Base-by-base conservation (phyloP, 2,888 invertebrate species). In the Heliconius charithonia region DNA sequence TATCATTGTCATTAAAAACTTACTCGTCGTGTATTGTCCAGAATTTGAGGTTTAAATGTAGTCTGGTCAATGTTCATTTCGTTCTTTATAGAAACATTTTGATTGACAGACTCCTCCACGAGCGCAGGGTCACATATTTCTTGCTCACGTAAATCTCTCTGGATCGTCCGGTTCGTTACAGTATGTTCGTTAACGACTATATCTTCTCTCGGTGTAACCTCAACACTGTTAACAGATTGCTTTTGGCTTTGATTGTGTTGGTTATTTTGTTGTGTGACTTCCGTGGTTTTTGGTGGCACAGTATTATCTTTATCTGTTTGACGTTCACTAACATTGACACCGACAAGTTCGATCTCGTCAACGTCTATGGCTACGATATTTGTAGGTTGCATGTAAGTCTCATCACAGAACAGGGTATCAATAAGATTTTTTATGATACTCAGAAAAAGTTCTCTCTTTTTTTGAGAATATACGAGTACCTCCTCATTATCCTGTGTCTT, bases 1-100 rank as follows among this genome's bases (percentile, higher is more conserved):
- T 59, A 19, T 59, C 3, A 37, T 37, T n/a, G n/a, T n/a, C 13
- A 41, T 37, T 37, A 16, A 13, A 6, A 69, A 69, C 69, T 69
- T 69, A 69, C 69, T 16, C 69, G 69, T 41, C 41, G 69, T n/a
- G 25, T 69, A 16, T 69, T 41, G 25, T 69, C 69, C 25, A 41
- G 3, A 16, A 69, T 41, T 69, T 69, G 69, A 3, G 69, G 69
- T 7, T 4, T n/a, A 41, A 69, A 41, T 16, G 41, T 41, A 41
- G 22, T 37, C 16, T 69, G 69, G 25, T 69, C 69, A 16, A 69
- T 37, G 25, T 37, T 67, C 12, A 67, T 67, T 12, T 67, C 67
- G 37, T 37, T 41, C 4, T n/a, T 67, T 13, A n/a, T 37, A 13
- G 27, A n/a, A n/a, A 37, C 41, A 13, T 41, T 67, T 41, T 37